Evolutionary conservation across 2,113 vertebrate genomes (phyloP).

Genomic region (Elephas maximus): DNA sequence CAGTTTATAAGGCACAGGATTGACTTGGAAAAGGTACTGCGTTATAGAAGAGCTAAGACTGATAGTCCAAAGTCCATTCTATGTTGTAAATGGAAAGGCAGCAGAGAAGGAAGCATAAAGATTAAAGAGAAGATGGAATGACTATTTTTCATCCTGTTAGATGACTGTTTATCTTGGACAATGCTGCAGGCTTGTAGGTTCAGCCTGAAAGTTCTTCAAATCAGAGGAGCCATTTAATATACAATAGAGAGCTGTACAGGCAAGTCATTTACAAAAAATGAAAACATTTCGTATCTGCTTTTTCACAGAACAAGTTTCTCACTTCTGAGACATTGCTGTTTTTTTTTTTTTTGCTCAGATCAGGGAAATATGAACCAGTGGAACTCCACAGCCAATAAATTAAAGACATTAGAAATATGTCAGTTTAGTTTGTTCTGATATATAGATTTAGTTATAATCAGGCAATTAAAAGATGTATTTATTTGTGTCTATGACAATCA

Average conservation of each 20-base stretch:
- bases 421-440: not conserved
- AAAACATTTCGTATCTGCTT: constrained; percentile 52
- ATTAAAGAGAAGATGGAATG: constrained; percentile 69
- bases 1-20: constrained; percentile 6
- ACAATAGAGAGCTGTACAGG: constrained; percentile 51
- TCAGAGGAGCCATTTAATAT: constrained; percentile 65
- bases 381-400: not conserved
- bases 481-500: not conserved
- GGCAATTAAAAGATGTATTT: not conserved
- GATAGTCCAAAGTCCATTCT: not conserved
- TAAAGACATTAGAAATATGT: not conserved
- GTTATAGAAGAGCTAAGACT: not conserved
- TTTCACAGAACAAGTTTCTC: constrained; percentile 53
- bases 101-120: constrained; percentile 46
- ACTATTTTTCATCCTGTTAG: constrained; percentile 72
- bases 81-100: constrained; percentile 56
- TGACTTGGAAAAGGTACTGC: constrained; percentile 9
- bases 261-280: constrained; percentile 78
- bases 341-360: constrained; percentile 4
- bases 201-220: constrained; percentile 68
- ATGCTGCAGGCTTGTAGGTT: constrained; percentile 54
- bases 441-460: not conserved
- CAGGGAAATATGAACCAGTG: constrained; percentile 26
- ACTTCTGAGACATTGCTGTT: not conserved
- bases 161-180: constrained; percentile 71